Conservation (phyloP, 2,113 vertebrate species). For the Indicator maculatus region DNA sequence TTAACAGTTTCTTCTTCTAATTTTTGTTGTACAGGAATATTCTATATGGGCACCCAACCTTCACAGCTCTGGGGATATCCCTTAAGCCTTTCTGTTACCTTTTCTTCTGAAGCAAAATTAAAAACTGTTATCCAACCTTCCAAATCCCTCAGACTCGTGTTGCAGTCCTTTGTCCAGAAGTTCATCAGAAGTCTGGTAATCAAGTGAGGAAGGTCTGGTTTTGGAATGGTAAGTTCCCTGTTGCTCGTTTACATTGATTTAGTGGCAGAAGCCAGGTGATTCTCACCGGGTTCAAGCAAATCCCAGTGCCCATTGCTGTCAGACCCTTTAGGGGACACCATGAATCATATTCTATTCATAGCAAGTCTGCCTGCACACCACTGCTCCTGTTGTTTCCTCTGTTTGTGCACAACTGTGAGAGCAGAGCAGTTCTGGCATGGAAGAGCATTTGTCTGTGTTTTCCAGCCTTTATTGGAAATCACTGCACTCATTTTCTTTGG, state of each 20-base stretch:
- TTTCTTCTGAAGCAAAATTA: background rate
- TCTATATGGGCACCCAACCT: background rate
- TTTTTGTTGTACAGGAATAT: background rate
- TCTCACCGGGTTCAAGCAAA: background rate
- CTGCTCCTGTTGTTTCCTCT: background rate
- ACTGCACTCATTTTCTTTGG: background rate
- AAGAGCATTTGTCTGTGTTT: background rate
- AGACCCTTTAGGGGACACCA: background rate
- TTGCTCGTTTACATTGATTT: background rate
- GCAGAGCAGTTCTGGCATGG: background rate
- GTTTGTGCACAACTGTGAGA: background rate
- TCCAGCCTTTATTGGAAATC: background rate
- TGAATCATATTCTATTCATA: background rate
- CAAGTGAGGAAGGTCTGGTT: background rate
- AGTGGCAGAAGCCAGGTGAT: background rate
- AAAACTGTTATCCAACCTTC: background rate
- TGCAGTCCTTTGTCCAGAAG: background rate
- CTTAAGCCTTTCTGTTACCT: background rate
- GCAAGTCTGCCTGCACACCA: background rate
- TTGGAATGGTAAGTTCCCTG: background rate
- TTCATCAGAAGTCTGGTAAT: accelerated
- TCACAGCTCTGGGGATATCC: background rate
- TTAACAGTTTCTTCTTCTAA: too few species aligned
- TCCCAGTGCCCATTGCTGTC: background rate
- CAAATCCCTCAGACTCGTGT: background rate